These are phyloP conservation scores for Microchirus variegatus DNA, from an alignment of 2,797 vertebrate species.

Conservation along the genomic window DNA sequence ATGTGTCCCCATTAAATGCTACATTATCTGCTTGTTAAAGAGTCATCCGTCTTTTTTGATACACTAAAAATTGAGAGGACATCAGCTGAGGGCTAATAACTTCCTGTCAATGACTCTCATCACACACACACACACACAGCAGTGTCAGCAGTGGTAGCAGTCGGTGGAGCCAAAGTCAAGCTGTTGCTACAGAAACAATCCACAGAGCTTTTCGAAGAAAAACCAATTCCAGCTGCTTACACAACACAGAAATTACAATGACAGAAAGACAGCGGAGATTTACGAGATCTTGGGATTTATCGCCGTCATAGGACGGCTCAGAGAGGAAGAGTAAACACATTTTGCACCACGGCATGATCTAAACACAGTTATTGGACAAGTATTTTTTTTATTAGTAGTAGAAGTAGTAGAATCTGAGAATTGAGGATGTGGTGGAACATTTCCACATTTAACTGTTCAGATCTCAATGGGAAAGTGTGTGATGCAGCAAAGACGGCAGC, in stretches of 20 bases:
- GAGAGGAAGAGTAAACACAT: not conserved
- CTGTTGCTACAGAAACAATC: slow-evolving; percentile 56
- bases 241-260: slow-evolving; percentile 4
- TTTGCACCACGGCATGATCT: not conserved
- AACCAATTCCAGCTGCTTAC: slow-evolving; percentile 36
- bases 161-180: slow-evolving; percentile 11
- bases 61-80: slow-evolving; percentile 24
- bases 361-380: too few species aligned
- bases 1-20: too few species aligned
- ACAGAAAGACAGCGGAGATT: slow-evolving; percentile 27
- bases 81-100: slow-evolving; percentile 39
- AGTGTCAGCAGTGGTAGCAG: slow-evolving; percentile 5
- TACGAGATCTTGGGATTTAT: not conserved
- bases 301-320: slow-evolving; percentile 4
- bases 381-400: not conserved
- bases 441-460: slow-evolving; percentile 45
- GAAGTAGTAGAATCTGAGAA: slow-evolving; percentile 13
- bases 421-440: slow-evolving; percentile 52
- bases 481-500: not conserved
- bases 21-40: too few species aligned
- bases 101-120: slow-evolving; percentile 16
- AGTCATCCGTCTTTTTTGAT: not conserved
- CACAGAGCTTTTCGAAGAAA: slow-evolving; percentile 41
- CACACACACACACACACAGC: slow-evolving; percentile 15
- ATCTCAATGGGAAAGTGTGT: slow-evolving; percentile 14